Evolutionary conservation across 2,113 vertebrate species (phyloP).

Genomic region (Amphiprion ocellaris): DNA sequence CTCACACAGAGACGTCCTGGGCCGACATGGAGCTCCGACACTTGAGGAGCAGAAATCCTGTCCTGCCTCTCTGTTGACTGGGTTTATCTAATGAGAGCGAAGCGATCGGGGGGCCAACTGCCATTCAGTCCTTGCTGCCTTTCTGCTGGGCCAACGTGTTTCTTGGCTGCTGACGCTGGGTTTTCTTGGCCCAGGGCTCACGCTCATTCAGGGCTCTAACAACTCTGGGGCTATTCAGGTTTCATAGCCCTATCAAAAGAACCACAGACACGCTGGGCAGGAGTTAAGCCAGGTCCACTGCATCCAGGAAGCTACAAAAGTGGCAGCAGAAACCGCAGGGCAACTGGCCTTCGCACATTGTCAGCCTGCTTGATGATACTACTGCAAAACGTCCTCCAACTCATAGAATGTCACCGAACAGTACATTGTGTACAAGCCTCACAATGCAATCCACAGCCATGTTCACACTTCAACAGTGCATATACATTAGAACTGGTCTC

Average conservation of each 20-base stretch:
- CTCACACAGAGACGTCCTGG: constrained; percentile 42
- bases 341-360: constrained; percentile 53
- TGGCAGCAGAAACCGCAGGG: constrained; percentile 29
- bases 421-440: neutral
- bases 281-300: constrained; percentile 44
- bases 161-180: constrained; percentile 58
- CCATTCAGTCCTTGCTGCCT: constrained; percentile 56
- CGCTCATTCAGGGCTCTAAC: constrained; percentile 65
- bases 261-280: constrained; percentile 58
- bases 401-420: neutral
- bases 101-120: constrained; percentile 50
- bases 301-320: constrained; percentile 52
- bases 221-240: constrained; percentile 71
- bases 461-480: neutral
- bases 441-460: neutral
- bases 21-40: constrained; percentile 17
- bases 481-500: neutral
- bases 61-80: constrained; percentile 46
- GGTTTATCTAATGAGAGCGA: constrained; percentile 67
- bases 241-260: constrained; percentile 78
- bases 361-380: neutral
- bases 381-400: neutral
- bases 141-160: constrained; percentile 48
- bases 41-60: constrained; percentile 58
- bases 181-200: constrained; percentile 66